Evolutionary conservation across 1,140 invertebrate genomes (phyloP), one percentile per base, ranked within the genome.

Genomic region (Amphibalanus amphitrite): DNA sequence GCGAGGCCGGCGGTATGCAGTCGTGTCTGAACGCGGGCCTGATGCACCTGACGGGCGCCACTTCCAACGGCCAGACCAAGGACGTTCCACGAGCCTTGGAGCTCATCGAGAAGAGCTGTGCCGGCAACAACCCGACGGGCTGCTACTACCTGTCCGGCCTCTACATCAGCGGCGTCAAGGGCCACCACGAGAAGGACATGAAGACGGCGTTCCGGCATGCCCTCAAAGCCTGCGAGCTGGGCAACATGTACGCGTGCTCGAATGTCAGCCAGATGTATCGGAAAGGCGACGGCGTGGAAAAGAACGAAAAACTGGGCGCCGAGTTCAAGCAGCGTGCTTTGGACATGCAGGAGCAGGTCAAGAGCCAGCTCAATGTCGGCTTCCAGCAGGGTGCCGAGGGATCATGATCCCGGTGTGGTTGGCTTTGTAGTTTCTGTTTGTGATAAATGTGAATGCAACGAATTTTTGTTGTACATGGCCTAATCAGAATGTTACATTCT

Each of bases 161-260:
- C 81, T 92, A 88, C 76, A 82, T 94, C 25, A 79, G 77, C 1
- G 92, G 91, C 0, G 83, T 89, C 1, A 82, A 86, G 47, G 86
- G 80, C 74, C 78, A 84, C 28, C 78, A 92, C n/a, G 81, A 83
- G 23, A 87, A 86, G 76, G 85, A 95, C 77, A 85, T 87, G 80
- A 82, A 82, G 59, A 86, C 90, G 79, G 91, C 91, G 0, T 92
- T 90, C 79, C 81, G 86, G 71, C 87, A 86, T 75, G 87, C 89
- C 0, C 77, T 84, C 64, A 89, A 86, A 78, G 88, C 86, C 0
- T 96, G 93, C 79, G 87, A 93, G 74, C 78, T 88, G 17, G 88
- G 87, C 4, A 89, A 93, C 79, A 85, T 91, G 71, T 89, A 89
- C 77, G 90, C 90, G 1, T 96, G 93, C 82, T 87, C 86, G 0